These are phyloP conservation scores for Pseudochromis fuscus DNA, from an alignment of 2,797 vertebrate genomes.

Conservation along the genomic window DNA sequence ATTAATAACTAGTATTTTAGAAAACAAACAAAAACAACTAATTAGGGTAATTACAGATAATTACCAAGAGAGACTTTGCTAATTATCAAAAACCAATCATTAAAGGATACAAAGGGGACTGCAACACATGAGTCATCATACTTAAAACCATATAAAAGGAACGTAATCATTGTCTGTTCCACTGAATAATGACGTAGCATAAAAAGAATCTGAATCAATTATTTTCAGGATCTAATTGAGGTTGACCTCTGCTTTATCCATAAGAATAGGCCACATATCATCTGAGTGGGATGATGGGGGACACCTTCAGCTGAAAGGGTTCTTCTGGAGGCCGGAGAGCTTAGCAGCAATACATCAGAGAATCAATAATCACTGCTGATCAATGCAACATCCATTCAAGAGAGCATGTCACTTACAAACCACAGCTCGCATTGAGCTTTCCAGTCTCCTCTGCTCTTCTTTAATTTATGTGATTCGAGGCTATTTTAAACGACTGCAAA, in stretches of 20 bases:
- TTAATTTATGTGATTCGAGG: conserved; percentile 44
- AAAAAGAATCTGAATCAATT: conserved; percentile 6
- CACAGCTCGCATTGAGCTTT: conserved; percentile 21
- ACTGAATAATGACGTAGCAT: conserved; percentile 7
- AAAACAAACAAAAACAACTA: not conserved
- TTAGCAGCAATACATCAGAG: conserved; percentile 45
- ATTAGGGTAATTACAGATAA: conserved; percentile 7
- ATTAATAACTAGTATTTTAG: not conserved
- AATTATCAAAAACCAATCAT: conserved; percentile 19
- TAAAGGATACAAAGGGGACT: conserved; percentile 5
- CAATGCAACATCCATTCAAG: conserved; percentile 40
- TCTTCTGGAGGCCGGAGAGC: conserved; percentile 30
- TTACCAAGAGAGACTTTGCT: not conserved
- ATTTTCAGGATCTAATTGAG: conserved; percentile 20
- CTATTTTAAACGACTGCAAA: conserved; percentile 80
- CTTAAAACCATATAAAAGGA: not conserved
- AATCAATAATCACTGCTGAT: conserved; percentile 59
- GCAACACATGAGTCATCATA: conserved; percentile 40
- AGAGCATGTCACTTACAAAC: conserved; percentile 25
- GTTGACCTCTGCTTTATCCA: not conserved
- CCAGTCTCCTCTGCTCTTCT: conserved; percentile 29
- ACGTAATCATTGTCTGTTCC: conserved; percentile 6
- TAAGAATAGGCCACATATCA: conserved; percentile 16
- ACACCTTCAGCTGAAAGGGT: conserved; percentile 57
- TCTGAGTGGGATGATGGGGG: conserved; percentile 47